A percentile compares a stretch with the other conserved stretches of the same genome.
These are phyloP conservation scores for Daphoenositta chrysoptera DNA, from an alignment of 2,113 vertebrate species.

Conservation along the genomic window DNA sequence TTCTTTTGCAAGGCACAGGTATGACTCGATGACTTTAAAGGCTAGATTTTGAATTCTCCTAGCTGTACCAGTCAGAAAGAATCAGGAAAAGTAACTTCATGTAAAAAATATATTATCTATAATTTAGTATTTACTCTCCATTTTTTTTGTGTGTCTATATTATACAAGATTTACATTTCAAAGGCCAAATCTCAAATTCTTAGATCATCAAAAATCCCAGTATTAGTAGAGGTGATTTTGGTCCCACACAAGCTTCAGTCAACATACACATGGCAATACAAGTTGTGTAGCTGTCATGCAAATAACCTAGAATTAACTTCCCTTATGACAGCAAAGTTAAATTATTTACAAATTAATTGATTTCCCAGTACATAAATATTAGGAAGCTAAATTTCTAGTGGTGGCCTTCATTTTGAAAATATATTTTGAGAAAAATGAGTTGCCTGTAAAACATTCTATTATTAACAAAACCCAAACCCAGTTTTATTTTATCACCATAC, in stretches of 20 bases:
- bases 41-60: neutral
- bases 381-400: neutral
- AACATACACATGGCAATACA: neutral
- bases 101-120: neutral
- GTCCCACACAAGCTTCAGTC: neutral
- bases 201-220: neutral
- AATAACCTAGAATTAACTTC: neutral
- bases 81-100: neutral
- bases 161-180: neutral
- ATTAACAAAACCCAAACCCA: neutral
- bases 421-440: neutral
- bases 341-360: neutral
- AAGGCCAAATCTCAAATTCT: neutral
- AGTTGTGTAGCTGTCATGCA: neutral
- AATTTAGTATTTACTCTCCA: neutral
- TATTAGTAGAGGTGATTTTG: neutral
- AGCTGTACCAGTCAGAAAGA: neutral
- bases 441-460: neutral
- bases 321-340: neutral
- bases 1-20: neutral
- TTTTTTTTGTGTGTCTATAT: neutral
- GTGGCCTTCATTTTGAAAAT: neutral
- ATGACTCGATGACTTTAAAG: neutral
- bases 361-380: neutral
- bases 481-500: neutral